Conservation (phyloP, 2,113 vertebrate genomes). For the Calyptomena viridis region DNA sequence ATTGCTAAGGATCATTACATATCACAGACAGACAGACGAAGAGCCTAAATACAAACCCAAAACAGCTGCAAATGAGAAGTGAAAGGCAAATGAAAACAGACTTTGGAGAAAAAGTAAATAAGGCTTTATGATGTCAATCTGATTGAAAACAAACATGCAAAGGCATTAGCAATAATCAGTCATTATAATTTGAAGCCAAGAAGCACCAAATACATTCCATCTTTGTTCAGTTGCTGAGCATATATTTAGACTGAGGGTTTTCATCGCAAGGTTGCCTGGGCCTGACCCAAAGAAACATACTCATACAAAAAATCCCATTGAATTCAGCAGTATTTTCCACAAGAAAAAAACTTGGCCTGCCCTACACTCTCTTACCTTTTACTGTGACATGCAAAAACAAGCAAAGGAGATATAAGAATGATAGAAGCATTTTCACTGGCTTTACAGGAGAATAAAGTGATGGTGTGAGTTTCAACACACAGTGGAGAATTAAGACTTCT, state of each 20-base stretch:
- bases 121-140: slow-evolving; percentile 32
- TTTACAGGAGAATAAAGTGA: not conserved
- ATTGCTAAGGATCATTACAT: not conserved
- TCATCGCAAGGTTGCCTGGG: not conserved
- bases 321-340: not conserved
- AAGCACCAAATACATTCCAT: slow-evolving; percentile 33
- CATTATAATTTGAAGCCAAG: slow-evolving; percentile 4
- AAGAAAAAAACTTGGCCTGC: not conserved
- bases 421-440: not conserved
- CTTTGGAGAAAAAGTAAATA: slow-evolving; percentile 47
- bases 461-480: not conserved
- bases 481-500: not conserved
- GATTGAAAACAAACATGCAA: slow-evolving; percentile 44
- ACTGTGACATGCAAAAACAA: not conserved
- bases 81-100: slow-evolving; percentile 49
- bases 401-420: not conserved
- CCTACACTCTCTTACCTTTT: not conserved
- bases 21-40: slow-evolving; percentile 6
- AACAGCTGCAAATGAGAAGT: slow-evolving; percentile 19
- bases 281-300: not conserved
- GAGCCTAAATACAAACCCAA: not conserved
- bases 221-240: slow-evolving; percentile 15
- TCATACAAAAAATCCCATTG: not conserved
- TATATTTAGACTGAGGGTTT: slow-evolving; percentile 28
- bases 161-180: slow-evolving; percentile 31